phyloP scores from a whole-genome alignment of 2,797 vertebrate genomes.

The Bucorvus abyssinicus region DNA sequence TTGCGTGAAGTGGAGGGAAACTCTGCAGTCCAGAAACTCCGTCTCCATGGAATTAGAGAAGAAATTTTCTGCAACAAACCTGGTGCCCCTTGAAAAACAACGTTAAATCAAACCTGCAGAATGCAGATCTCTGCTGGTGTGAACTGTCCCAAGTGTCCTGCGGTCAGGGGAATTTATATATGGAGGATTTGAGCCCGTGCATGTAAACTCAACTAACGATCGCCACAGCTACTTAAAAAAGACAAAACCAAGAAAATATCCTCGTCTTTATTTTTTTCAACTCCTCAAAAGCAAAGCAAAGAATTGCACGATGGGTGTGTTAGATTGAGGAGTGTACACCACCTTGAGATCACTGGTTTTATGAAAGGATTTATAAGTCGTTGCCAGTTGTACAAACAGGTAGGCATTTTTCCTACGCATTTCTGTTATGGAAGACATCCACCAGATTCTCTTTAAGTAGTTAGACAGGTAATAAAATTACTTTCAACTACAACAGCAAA shows the following conservation, averaged over 20 bases:
- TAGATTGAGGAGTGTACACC: background rate
- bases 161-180: too few relatives aligned
- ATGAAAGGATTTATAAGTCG: background rate
- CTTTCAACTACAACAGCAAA: constrained; percentile 39
- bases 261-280: background rate
- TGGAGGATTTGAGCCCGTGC: background rate
- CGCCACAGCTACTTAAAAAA: background rate
- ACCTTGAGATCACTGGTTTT: background rate
- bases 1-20: background rate
- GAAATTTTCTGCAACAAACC: background rate
- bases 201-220: background rate
- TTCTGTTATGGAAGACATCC: background rate
- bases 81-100: background rate
- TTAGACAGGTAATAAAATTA: constrained; percentile 3
- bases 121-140: background rate
- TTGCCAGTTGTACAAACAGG: background rate
- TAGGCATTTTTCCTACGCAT: background rate
- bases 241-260: background rate
- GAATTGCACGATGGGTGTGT: background rate
- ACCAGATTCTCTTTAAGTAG: background rate
- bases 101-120: background rate
- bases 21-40: background rate
- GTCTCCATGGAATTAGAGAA: background rate
- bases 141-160: too few relatives aligned
- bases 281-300: background rate